These are phyloP conservation scores for Magallana gigas DNA, from an alignment of 1,140 invertebrate species.

Conservation along the genomic window DNA sequence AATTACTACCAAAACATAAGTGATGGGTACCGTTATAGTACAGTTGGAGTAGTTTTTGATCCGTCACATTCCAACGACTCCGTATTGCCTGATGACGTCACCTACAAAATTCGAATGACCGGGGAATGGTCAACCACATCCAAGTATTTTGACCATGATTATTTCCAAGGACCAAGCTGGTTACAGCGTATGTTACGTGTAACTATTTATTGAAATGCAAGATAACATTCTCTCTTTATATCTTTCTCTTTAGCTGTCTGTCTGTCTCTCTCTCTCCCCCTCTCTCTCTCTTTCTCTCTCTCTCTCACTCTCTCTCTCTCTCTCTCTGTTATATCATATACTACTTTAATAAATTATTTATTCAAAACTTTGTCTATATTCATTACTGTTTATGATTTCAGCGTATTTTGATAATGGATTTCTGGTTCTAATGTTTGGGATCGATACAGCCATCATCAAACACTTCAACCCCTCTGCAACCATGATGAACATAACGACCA, in stretches of 20 bases:
- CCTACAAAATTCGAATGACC: background rate
- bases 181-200: background rate
- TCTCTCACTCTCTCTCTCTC: too few species aligned
- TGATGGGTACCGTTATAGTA: background rate
- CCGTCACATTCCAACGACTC: background rate
- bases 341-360: too few species aligned
- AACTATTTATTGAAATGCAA: too few species aligned
- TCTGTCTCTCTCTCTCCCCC: background rate
- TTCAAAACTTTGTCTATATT: too few species aligned
- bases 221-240: background rate
- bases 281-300: too few species aligned
- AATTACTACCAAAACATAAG: background rate
- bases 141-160: too few species aligned
- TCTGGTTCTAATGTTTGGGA: slow-evolving; percentile 84
- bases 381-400: too few species aligned
- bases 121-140: background rate
- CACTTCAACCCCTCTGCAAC: background rate
- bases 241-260: background rate
- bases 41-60: background rate
- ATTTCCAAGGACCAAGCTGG: too few species aligned
- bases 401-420: slow-evolving; percentile 86
- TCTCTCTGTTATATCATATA: too few species aligned
- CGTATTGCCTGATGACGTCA: background rate
- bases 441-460: slow-evolving; percentile 82
- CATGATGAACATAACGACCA: slow-evolving; percentile 35